A percentile compares a stretch with the other conserved stretches of the same genome.
phyloP scores from a whole-genome alignment of 1,140 invertebrate genomes.

The Ectropis grisescens region DNA sequence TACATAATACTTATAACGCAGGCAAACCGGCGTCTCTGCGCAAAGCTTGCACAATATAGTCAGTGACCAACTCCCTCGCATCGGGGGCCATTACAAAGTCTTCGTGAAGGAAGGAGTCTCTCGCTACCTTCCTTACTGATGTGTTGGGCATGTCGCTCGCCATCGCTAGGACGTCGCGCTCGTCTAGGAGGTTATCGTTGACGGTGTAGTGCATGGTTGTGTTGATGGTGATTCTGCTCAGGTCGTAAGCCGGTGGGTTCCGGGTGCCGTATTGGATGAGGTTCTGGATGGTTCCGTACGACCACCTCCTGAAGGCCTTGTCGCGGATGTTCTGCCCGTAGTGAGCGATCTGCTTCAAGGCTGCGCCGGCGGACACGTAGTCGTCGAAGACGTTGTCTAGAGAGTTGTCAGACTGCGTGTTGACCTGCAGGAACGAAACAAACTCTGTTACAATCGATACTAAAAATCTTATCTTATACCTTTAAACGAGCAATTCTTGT shows the following conservation, averaged over 20 bases:
- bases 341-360: slow-evolving; percentile 44
- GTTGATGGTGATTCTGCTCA: slow-evolving; percentile 25
- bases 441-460: too few species aligned
- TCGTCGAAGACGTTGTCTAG: background rate
- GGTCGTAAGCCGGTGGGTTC: slow-evolving; percentile 28
- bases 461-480: too few species aligned
- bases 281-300: slow-evolving; percentile 24
- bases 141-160: slow-evolving; percentile 31
- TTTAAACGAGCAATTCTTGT: too few species aligned
- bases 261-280: slow-evolving; percentile 20
- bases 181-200: slow-evolving; percentile 30
- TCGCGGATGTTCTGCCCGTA: slow-evolving; percentile 47
- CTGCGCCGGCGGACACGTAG: slow-evolving; percentile 20
- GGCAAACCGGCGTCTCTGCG: background rate
- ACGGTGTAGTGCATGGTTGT: slow-evolving; percentile 47
- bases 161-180: slow-evolving; percentile 45
- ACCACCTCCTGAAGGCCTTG: slow-evolving; percentile 32
- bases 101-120: slow-evolving; percentile 29
- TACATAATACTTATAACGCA: too few species aligned
- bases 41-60: slow-evolving; percentile 29
- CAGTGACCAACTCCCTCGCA: slow-evolving; percentile 34
- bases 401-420: too few species aligned
- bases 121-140: slow-evolving; percentile 25
- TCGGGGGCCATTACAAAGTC: slow-evolving; percentile 31
- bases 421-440: too few species aligned